These are phyloP conservation scores for Tiliqua scincoides DNA, from an alignment of 2,113 vertebrate species.

Conservation along the genomic window DNA sequence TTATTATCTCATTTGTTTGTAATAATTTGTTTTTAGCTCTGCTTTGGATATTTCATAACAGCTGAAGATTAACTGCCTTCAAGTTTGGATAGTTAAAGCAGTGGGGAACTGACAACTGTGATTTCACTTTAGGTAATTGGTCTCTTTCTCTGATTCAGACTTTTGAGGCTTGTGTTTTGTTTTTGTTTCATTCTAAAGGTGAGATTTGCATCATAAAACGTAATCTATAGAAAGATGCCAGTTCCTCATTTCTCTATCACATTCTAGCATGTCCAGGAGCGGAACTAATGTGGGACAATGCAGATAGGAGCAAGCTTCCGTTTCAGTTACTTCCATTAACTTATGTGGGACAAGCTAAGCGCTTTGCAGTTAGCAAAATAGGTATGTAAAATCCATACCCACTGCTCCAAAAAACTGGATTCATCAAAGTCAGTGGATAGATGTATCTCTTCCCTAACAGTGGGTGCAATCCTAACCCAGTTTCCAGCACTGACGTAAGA, in stretches of 20 bases:
- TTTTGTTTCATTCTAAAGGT: background rate
- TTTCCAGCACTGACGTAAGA: too few relatives aligned
- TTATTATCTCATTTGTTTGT: background rate
- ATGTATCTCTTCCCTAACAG: too few relatives aligned
- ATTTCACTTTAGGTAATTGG: slow-evolving; percentile 23
- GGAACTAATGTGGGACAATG: too few relatives aligned
- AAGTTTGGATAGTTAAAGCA: background rate
- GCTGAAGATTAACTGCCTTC: background rate
- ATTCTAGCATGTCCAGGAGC: too few relatives aligned
- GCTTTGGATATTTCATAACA: slow-evolving; percentile 8
- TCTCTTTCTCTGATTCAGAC: background rate
- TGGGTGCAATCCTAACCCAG: too few relatives aligned
- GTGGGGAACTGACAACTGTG: background rate
- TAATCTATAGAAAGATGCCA: too few relatives aligned
- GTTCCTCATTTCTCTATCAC: too few relatives aligned
- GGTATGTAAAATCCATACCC: too few relatives aligned
- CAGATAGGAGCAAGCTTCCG: too few relatives aligned
- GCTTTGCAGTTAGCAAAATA: too few relatives aligned
- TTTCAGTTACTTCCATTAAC: too few relatives aligned
- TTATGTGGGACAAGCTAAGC: too few relatives aligned
- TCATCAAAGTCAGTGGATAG: background rate
- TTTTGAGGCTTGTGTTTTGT: background rate
- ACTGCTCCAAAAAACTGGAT: background rate
- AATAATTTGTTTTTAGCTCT: slow-evolving; percentile 23
- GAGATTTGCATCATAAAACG: background rate